phyloP scores from a whole-genome alignment of 2,113 vertebrate species.

The Campylomormyrus numenius region DNA sequence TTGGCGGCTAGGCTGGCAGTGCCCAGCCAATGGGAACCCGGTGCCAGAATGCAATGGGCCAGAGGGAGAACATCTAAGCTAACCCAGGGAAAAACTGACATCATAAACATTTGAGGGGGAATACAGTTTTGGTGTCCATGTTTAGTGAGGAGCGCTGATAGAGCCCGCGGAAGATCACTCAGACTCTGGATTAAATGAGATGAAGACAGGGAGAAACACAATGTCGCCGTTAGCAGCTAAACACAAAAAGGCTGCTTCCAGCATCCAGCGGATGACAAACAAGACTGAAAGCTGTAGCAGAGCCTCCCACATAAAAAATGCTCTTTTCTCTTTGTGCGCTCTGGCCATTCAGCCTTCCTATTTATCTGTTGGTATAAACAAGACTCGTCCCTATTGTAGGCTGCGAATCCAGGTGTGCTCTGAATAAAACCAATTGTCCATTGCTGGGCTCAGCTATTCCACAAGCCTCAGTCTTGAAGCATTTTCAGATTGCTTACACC shows the following conservation, averaged over 20 bases:
- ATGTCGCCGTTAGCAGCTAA: not conserved
- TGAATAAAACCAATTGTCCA: not conserved
- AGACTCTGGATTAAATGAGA: not conserved
- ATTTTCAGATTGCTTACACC: not conserved
- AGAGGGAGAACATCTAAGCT: not conserved
- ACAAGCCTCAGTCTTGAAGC: not conserved
- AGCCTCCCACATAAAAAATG: not conserved
- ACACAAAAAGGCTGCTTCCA: not conserved
- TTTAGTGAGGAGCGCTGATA: not conserved
- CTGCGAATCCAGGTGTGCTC: not conserved
- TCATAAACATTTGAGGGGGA: not conserved
- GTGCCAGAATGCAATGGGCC: not conserved
- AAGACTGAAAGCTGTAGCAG: not conserved
- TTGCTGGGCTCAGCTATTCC: not conserved
- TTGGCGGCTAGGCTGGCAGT: constrained; percentile 34
- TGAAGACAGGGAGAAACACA: not conserved
- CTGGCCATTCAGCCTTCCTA: not conserved
- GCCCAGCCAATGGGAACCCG: constrained; percentile 37
- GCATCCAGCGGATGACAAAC: not conserved
- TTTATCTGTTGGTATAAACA: not conserved
- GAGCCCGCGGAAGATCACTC: not conserved
- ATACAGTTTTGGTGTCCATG: not conserved
- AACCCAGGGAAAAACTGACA: not conserved
- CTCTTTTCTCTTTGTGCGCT: not conserved
- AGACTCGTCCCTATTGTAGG: not conserved